Percentiles rank a stretch among this genome's conserved stretches.
Conservation (phyloP, 1,140 invertebrate genomes). For the Telenomus remus region DNA sequence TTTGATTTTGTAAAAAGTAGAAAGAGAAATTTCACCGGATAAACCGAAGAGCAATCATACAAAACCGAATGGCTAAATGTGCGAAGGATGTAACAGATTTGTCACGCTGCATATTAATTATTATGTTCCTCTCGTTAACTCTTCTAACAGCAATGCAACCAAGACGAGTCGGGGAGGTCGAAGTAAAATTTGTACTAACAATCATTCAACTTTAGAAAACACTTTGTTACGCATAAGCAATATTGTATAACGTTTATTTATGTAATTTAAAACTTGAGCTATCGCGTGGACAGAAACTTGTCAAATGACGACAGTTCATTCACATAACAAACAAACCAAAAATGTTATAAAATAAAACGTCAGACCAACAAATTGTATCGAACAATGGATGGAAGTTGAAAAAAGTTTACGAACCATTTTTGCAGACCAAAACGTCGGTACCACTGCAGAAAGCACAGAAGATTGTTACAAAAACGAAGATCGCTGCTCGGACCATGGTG, state of each 20-base stretch:
- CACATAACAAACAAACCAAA: no score
- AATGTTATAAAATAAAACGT: not conserved
- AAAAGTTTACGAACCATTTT: conserved; percentile 39
- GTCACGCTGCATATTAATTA: not conserved
- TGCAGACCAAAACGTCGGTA: conserved; percentile 62
- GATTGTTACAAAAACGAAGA: conserved; percentile 60
- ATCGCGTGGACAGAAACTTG: no score
- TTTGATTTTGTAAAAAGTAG: no score
- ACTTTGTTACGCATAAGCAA: not conserved
- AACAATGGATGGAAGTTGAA: no score
- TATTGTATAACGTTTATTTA: no score
- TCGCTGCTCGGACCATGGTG: conserved; percentile 61
- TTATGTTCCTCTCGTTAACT: not conserved
- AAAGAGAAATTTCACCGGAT: no score
- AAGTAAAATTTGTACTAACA: not conserved
- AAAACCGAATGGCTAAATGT: no score
- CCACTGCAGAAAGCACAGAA: conserved; percentile 45
- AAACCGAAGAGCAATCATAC: no score
- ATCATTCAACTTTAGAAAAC: not conserved
- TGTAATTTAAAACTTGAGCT: no score
- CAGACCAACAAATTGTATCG: no score
- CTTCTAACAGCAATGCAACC: not conserved
- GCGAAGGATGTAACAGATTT: not conserved
- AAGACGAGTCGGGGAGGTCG: not conserved
- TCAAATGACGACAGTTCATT: no score